phyloP scores from a whole-genome alignment of 2,888 invertebrate species.

The Chironomus riparius region DNA sequence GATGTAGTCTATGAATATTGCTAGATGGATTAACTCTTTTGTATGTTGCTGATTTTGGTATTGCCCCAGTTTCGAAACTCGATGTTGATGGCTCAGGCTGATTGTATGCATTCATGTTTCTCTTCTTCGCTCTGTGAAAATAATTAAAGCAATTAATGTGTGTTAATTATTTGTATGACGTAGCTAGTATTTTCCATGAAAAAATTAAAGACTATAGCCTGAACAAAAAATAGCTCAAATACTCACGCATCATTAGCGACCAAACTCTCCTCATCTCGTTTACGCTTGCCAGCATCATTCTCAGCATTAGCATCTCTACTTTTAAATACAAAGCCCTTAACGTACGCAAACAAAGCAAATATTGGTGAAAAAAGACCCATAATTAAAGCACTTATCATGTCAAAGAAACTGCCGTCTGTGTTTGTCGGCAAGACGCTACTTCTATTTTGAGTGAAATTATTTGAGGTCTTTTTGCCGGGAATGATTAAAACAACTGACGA shows the following conservation, averaged over 20 bases:
- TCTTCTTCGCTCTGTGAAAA: slow-evolving; percentile 5
- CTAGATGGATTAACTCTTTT: neutral
- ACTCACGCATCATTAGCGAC: slow-evolving; percentile 20
- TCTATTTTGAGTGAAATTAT: neutral
- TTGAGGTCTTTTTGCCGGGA: slow-evolving; percentile 4
- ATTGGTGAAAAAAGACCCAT: slow-evolving; percentile 5
- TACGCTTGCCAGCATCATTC: slow-evolving; percentile 6
- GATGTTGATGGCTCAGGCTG: neutral
- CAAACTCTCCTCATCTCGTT: slow-evolving; percentile 16
- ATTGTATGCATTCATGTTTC: slow-evolving; percentile 11
- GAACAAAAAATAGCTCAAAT: neutral
- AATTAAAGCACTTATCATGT: neutral
- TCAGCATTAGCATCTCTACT: neutral
- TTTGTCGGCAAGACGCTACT: neutral
- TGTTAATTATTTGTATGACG: too few relatives aligned
- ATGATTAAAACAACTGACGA: slow-evolving; percentile 10
- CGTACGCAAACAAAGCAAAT: neutral
- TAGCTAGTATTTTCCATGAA: too few relatives aligned
- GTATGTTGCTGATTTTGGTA: slow-evolving; percentile 7
- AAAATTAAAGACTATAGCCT: neutral
- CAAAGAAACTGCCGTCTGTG: slow-evolving; percentile 8
- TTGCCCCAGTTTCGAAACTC: neutral
- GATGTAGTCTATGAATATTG: slow-evolving; percentile 21
- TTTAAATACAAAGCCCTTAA: neutral
- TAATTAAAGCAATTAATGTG: neutral